Evolutionary conservation across 2,113 vertebrate genomes (phyloP), one percentile per base, ranked within the genome.

Genomic region (Cacatua alba): DNA sequence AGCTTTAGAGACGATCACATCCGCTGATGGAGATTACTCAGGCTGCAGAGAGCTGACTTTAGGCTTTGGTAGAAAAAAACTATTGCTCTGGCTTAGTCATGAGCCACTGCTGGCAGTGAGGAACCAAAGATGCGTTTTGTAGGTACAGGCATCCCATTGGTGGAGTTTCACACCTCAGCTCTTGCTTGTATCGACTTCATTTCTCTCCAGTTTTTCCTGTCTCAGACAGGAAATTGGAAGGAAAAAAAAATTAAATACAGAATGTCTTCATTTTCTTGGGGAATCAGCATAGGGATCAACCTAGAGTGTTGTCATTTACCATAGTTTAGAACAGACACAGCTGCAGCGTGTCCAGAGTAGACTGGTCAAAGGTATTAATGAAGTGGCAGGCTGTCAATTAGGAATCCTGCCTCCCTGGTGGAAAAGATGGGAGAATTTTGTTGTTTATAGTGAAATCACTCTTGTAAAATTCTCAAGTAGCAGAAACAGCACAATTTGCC

Each of bases 111-210:
- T 86, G 82, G 41, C 72, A 52, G 63, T 37, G 51, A 72, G 37
- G 77, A 80, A 17, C 0, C 1, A 39, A 64, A 44, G 39, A 12
- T 76, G 63, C 0, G 0, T 76, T 64, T 82, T 88, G 49, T 8
- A 15, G 67, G 49, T 77, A 53, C 24, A 67, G 19, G 11, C 13
- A 41, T 49, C 62, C 48, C 20, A 10, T n/a, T 62, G 28, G 16
- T 86, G 24, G 63, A 68, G 23, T 76, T 80, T 90, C 67, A 93
- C 25, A 26, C 37, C 68, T 83, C 51, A 53, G 35, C 17, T 46
- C 35, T 51, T 80, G 12, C 28, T 88, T 83, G 15, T 59, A 52
- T 87, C 41, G 21, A 28, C 69, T 89, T 74, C 63, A 44, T 52
- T 76, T 91, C 29, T 81, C 89, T 86, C 13, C 48, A 37, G 3